Percentiles rank a stretch among this genome's conserved stretches.
These are phyloP conservation scores for Mimachlamys varia DNA, from an alignment of 2,888 invertebrate genomes.

Conservation along the genomic window DNA sequence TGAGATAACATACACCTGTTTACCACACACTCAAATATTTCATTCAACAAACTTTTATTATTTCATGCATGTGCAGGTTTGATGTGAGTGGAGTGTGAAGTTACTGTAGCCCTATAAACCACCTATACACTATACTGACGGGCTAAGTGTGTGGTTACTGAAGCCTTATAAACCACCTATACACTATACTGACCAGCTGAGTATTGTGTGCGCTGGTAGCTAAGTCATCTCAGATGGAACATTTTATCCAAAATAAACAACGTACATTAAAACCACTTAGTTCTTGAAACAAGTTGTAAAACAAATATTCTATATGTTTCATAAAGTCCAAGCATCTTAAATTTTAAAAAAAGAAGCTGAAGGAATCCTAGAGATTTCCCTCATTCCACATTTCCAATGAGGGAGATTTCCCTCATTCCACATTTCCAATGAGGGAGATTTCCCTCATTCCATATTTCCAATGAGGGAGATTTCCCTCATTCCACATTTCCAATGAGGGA, in stretches of 20 bases:
- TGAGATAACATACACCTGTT: not conserved
- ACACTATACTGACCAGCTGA: not conserved
- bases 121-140: not conserved
- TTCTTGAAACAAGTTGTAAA: no score
- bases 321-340: no score
- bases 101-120: not conserved
- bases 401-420: no score
- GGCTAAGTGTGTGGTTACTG: not conserved
- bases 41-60: not conserved
- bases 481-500: no score
- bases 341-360: no score
- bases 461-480: no score
- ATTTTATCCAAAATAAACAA: not conserved
- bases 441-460: no score
- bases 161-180: not conserved
- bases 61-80: constrained; percentile 19
- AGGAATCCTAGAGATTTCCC: no score
- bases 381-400: no score
- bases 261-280: no score
- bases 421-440: no score
- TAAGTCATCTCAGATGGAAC: not conserved
- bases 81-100: not conserved
- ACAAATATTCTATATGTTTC: no score
- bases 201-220: not conserved
- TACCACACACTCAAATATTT: not conserved